Base-by-base conservation (phyloP, 1,140 invertebrate species). In the Lethrus apterus region DNA sequence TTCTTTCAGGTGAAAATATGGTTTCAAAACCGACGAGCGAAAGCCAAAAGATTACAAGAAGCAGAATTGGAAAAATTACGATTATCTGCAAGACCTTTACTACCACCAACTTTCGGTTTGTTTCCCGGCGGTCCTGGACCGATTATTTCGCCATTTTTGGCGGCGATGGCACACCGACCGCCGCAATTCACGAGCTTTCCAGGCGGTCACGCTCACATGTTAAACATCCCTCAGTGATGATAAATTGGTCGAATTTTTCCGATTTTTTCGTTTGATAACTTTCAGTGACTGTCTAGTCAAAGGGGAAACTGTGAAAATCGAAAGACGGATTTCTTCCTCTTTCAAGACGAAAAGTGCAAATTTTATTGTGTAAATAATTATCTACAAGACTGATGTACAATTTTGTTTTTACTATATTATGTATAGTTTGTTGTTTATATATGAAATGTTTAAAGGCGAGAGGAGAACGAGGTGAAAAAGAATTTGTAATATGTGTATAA, bases 21-120 rank as follows among this genome's bases (percentile, higher is more conserved):
- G 93, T 97, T 96, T 68, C 93, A 97, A 80, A 97, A 97, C 68
- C 78, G 93, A 4, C 72, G 93, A 30, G 93, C 93, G 38, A 96
- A 97, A 70, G 88, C 89, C 54, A 97, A 97, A 66, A 78, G 93
- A 15, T 75, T 96, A 5, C 91, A 95, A 65, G 92, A 97, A 68
- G 91, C 92, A 20, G 92, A 95, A 75, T 80, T 93, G 55, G 89
- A 91, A 68, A 90, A 89, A 67, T 67, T 89, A 23, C 44, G 65
- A 21, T 42, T 67, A 14, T 61, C 62, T 1, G 63, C 65, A 7
- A 34, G 65, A 30, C 65, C 65, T 2, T 51, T 67, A 11, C 56
- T 58, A 8, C 65, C 56, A 3, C 58, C 62, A 1, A 65, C 56
- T 31, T 64, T 63, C 10, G 58, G 59, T 2, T 32, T 65, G n/a